These are phyloP conservation scores for Muscicapa adusta DNA, from an alignment of 2,113 vertebrate species.

Conservation along the genomic window DNA sequence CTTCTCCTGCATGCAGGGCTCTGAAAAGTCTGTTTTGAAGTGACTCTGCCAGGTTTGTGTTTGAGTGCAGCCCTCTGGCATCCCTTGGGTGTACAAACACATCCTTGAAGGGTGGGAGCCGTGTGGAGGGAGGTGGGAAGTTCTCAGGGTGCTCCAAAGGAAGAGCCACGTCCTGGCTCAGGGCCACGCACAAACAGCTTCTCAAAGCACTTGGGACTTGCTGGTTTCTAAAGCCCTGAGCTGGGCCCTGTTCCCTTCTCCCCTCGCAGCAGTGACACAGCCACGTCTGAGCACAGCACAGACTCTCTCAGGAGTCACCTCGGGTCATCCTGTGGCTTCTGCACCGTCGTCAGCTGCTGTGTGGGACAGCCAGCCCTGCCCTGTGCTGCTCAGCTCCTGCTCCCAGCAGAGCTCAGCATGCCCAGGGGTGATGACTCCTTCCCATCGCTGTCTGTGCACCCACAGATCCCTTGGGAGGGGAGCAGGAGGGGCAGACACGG, in stretches of 20 bases:
- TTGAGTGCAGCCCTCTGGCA: neutral
- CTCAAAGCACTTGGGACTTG: neutral
- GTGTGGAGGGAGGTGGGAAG: rapidly evolving
- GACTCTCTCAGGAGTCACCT: neutral
- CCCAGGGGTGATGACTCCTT: neutral
- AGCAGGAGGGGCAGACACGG: neutral
- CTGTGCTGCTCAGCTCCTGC: too few relatives aligned
- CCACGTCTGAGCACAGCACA: neutral
- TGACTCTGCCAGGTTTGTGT: neutral
- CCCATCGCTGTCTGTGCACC: rapidly evolving
- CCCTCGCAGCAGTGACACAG: neutral
- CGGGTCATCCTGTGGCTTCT: neutral
- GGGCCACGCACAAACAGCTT: neutral
- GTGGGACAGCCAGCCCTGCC: neutral
- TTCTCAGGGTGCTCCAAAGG: neutral
- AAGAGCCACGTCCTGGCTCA: neutral
- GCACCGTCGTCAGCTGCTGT: rapidly evolving
- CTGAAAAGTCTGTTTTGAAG: neutral
- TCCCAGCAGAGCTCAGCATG: neutral
- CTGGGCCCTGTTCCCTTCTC: neutral
- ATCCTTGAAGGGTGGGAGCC: neutral
- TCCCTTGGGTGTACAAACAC: neutral
- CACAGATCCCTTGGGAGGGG: neutral
- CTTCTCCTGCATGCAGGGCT: rapidly evolving
- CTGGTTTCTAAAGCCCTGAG: neutral